Conservation (phyloP, 1,140 invertebrate genomes). For the Eumaeus atala region DNA sequence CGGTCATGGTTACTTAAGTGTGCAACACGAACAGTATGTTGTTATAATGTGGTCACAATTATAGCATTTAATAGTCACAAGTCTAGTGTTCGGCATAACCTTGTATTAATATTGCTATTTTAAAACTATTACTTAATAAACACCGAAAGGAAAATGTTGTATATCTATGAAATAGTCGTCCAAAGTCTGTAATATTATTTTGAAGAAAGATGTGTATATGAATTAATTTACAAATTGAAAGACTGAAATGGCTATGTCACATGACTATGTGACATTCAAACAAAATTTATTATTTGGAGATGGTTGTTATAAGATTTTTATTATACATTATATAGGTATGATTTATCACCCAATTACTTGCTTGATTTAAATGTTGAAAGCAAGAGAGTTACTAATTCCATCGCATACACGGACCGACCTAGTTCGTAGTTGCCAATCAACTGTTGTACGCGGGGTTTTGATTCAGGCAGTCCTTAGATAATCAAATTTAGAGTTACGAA, state of each 20-base stretch:
- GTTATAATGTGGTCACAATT: background rate
- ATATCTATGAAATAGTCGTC: background rate
- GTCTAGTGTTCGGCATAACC: background rate
- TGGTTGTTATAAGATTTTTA: background rate
- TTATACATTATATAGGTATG: background rate
- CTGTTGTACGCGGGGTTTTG: no score
- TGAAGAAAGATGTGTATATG: slow-evolving; percentile 25
- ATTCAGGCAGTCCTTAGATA: no score
- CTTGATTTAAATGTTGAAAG: background rate
- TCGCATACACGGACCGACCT: no score
- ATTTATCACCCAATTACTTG: background rate
- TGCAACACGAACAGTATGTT: background rate
- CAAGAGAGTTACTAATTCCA: no score
- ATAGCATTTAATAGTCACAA: background rate
- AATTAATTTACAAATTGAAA: slow-evolving; percentile 51
- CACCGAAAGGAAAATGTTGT: background rate
- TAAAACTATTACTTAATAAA: background rate
- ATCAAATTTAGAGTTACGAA: no score
- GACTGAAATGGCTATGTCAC: slow-evolving; percentile 58
- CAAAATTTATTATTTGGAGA: background rate
- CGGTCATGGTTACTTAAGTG: no score
- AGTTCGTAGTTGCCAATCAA: no score
- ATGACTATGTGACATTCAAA: background rate
- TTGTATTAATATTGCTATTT: background rate
- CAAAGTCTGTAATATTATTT: background rate